Evolutionary conservation across 1,140 invertebrate species (phyloP).

Genomic region (Lineus longissimus): DNA sequence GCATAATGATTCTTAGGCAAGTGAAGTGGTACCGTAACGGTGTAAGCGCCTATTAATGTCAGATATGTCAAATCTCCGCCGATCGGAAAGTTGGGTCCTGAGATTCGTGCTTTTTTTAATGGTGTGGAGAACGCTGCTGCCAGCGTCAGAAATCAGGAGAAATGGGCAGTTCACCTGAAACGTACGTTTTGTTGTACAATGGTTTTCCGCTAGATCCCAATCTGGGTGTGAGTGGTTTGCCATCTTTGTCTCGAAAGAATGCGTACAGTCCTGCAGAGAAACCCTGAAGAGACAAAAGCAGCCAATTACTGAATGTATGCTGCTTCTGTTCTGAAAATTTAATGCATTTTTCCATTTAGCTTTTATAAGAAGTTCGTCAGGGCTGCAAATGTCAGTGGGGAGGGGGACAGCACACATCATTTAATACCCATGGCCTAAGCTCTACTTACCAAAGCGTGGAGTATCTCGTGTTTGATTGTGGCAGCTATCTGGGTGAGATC

Average conservation of each 20-base stretch:
- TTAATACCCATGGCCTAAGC: no score
- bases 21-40: no score
- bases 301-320: background rate
- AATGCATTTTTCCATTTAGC: background rate
- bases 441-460: constrained; percentile 75
- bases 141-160: no score
- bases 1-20: no score
- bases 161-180: no score
- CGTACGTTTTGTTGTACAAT: constrained; percentile 77
- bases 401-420: background rate
- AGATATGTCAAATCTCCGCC: no score
- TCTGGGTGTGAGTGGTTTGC: constrained; percentile 77
- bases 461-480: constrained; percentile 97
- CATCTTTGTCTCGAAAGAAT: constrained; percentile 83
- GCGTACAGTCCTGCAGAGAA: constrained; percentile 94
- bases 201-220: constrained; percentile 73
- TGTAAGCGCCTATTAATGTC: no score
- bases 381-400: background rate
- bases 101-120: no score
- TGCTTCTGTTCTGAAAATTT: background rate
- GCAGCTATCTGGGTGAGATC: constrained; percentile 90
- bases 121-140: no score
- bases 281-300: constrained; percentile 55
- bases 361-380: background rate
- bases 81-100: no score